Evolutionary conservation across 2,113 vertebrate species (phyloP).

Genomic region (Amazona guildingii): DNA sequence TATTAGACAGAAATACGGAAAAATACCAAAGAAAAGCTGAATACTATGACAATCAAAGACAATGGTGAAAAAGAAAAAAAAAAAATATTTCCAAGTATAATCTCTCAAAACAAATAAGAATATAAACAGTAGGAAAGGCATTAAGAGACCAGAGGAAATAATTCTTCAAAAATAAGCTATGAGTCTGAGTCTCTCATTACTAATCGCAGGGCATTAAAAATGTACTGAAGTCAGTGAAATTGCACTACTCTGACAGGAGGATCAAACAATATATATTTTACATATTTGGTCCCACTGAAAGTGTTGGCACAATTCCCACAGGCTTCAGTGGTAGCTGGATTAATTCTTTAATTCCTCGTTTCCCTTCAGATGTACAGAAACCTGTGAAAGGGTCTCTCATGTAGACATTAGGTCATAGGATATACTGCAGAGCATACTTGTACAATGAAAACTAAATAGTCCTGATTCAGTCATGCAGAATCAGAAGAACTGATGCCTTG

Average conservation of each 20-base stretch:
- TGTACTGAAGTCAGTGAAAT: not conserved
- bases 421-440: slow-evolving; percentile 19
- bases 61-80: not conserved
- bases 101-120: not conserved
- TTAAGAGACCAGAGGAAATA: not conserved
- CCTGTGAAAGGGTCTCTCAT: slow-evolving; percentile 41
- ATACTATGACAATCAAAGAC: not conserved
- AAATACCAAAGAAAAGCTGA: not conserved
- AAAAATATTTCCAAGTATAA: not conserved
- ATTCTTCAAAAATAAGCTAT: not conserved
- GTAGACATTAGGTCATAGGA: slow-evolving; percentile 56
- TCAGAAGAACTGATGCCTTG: not conserved
- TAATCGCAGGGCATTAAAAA: not conserved
- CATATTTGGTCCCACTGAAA: not conserved
- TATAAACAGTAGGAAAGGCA: not conserved
- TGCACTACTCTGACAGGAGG: not conserved
- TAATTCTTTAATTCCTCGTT: slow-evolving; percentile 55
- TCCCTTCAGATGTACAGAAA: slow-evolving; percentile 56
- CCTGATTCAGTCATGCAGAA: slow-evolving; percentile 54
- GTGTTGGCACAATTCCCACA: not conserved
- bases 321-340: slow-evolving; percentile 33
- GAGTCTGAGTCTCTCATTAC: not conserved
- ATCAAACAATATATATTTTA: not conserved
- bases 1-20: not conserved
- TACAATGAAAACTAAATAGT: slow-evolving; percentile 46